These are phyloP conservation scores for Myotis myotis DNA, from an alignment of 2,797 vertebrate genomes.

Conservation along the genomic window DNA sequence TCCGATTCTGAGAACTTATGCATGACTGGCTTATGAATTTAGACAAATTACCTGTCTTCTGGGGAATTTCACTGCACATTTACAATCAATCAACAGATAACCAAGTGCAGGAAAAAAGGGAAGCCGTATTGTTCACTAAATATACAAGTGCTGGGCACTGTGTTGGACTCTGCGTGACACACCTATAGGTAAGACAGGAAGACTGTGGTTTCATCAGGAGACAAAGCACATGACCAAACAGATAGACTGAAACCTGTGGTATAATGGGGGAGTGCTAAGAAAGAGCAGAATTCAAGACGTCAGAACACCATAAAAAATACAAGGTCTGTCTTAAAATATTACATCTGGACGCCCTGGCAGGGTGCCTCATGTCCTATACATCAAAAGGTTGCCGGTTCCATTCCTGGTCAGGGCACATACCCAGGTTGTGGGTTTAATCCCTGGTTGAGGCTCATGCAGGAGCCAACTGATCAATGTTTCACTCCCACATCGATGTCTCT, in stretches of 20 bases:
- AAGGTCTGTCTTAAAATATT: background rate
- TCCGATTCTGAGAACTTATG: background rate
- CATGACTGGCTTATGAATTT: background rate
- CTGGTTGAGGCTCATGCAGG: no score
- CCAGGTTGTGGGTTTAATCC: no score
- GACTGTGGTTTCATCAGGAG: background rate
- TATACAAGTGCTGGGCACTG: background rate
- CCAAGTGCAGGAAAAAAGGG: background rate
- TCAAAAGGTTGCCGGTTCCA: no score
- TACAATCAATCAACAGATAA: background rate
- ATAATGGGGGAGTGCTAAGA: background rate
- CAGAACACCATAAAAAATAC: background rate
- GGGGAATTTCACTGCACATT: background rate
- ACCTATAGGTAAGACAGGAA: background rate
- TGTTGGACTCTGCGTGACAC: background rate
- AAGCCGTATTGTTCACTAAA: background rate
- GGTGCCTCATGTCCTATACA: no score
- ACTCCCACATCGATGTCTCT: no score
- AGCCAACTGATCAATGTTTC: no score
- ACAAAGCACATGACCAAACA: background rate
- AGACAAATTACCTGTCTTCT: background rate
- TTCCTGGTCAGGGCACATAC: no score
- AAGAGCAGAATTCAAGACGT: background rate
- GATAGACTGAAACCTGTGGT: accelerated
- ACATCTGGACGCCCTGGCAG: no score